Evolutionary conservation across 2,888 invertebrate species (phyloP).

Genomic region (Megaustenia siamemsis): DNA sequence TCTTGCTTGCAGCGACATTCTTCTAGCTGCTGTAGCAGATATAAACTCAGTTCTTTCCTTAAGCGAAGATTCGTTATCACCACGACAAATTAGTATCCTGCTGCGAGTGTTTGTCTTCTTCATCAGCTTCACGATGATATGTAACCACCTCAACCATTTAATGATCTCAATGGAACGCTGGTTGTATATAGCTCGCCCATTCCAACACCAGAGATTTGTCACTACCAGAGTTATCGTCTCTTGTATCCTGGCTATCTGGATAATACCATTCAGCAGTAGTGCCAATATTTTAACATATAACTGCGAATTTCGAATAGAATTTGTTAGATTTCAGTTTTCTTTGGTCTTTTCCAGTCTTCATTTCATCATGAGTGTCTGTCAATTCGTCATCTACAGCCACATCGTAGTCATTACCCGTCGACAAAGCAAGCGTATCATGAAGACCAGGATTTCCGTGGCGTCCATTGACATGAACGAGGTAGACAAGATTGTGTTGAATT

Average conservation of each 20-base stretch:
- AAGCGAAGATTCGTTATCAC: neutral
- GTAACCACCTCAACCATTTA: neutral
- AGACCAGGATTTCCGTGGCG: neutral
- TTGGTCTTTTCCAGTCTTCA: neutral
- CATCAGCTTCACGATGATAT: neutral
- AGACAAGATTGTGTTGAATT: neutral
- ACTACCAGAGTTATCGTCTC: neutral
- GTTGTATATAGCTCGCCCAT: conserved; percentile 22
- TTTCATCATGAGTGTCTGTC: neutral
- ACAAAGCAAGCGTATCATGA: neutral
- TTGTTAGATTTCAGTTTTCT: neutral
- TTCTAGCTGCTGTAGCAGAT: neutral
- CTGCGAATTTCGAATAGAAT: neutral
- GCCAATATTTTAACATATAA: neutral
- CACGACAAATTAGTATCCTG: neutral
- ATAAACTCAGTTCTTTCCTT: neutral
- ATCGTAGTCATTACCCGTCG: neutral
- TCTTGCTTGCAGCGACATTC: neutral
- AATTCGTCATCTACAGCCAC: neutral
- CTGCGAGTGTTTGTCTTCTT: neutral
- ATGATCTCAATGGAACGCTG: conserved; percentile 18
- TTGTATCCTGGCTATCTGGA: neutral
- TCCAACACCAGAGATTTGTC: neutral
- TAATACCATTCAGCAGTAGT: neutral
- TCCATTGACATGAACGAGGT: neutral